phyloP scores from a whole-genome alignment of 2,113 vertebrate species.

The Plectropomus leopardus region DNA sequence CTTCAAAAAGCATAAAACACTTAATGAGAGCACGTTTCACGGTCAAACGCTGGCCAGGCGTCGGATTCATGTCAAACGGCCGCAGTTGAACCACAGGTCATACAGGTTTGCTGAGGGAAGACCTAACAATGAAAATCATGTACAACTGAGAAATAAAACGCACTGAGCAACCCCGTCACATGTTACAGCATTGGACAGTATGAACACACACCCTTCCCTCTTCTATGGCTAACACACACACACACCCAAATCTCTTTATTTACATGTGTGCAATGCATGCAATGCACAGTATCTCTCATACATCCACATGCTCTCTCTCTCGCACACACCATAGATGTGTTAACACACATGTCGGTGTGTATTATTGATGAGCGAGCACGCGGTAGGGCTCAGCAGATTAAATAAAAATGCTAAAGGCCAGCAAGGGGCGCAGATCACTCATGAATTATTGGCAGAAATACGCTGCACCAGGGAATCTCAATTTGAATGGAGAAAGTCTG shows the following conservation, averaged over 20 bases:
- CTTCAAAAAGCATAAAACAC: conserved; percentile 43
- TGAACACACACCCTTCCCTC: background rate
- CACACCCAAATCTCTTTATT: conserved; percentile 7
- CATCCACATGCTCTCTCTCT: conserved; percentile 14
- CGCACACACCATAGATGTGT: conserved; percentile 87
- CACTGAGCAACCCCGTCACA: background rate
- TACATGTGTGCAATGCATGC: conserved; percentile 4
- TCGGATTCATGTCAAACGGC: conserved; percentile 30
- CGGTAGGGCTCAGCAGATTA: conserved; percentile 90
- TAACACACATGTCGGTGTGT: conserved; percentile 93
- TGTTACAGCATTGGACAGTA: background rate
- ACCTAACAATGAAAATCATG: conserved; percentile 15
- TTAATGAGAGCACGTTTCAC: conserved; percentile 41
- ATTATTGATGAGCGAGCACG: conserved; percentile 91
- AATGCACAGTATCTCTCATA: background rate
- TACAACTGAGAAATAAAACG: conserved; percentile 1
- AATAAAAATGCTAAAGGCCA: conserved; percentile 95
- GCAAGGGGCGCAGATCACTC: conserved; percentile 92
- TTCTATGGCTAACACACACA: background rate
- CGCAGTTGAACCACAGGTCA: conserved; percentile 22
- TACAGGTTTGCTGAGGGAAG: conserved; percentile 4
- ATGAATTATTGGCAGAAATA: conserved; percentile 95
- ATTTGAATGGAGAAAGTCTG: conserved; percentile 74
- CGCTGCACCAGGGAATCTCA: conserved; percentile 88
- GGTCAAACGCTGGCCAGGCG: conserved; percentile 6